Percentiles rank a stretch among this genome's conserved stretches.
Conservation (phyloP, 2,113 vertebrate genomes). For the Oreochromis aureus region DNA sequence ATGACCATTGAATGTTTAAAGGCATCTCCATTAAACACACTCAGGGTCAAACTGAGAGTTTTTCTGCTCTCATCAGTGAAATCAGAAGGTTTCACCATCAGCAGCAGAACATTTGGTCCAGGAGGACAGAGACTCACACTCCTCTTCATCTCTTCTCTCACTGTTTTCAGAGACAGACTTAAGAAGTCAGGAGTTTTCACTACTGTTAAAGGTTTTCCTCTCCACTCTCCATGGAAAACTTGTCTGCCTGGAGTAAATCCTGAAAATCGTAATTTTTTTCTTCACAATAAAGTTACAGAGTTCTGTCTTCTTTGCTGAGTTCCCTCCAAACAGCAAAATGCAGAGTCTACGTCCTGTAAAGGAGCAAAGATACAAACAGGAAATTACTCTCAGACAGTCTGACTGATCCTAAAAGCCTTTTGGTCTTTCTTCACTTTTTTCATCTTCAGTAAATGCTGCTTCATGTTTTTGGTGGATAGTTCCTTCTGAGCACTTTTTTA, state of each 20-base stretch:
- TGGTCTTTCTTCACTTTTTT: rapidly evolving
- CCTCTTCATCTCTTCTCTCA: background rate
- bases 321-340: background rate
- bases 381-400: background rate
- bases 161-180: rapidly evolving
- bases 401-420: background rate
- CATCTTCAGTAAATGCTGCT: background rate
- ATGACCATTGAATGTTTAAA: background rate
- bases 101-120: background rate
- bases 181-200: background rate
- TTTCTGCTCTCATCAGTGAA: background rate
- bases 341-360: background rate
- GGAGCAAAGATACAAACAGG: background rate
- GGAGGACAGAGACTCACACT: background rate
- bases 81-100: background rate
- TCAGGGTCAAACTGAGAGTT: background rate
- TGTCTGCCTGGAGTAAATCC: rapidly evolving
- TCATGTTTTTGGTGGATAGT: no score
- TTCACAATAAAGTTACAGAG: background rate
- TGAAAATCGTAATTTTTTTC: rapidly evolving
- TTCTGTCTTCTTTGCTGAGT: background rate
- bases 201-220: background rate
- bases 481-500: no score
- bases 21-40: background rate
- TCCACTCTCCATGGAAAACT: background rate